phyloP scores from a whole-genome alignment of 2,888 invertebrate genomes.

The Agriopis marginaria region DNA sequence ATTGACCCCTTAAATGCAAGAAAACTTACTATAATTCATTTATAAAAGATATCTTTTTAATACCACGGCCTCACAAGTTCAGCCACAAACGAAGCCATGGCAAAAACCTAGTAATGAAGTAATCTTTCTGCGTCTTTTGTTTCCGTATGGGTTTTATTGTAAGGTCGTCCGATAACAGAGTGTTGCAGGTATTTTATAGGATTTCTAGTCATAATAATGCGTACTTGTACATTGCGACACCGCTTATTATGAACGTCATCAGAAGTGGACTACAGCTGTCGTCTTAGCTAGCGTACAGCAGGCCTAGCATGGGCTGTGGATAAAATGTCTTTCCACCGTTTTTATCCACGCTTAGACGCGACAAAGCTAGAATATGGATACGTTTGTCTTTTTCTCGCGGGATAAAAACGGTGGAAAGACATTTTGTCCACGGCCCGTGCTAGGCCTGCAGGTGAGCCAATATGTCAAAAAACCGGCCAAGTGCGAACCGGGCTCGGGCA shows the following conservation, averaged over 20 bases:
- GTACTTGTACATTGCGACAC: background rate
- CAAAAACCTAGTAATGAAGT: background rate
- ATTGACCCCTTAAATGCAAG: too few relatives aligned
- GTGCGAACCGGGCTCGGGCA: too few relatives aligned
- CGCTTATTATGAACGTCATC: background rate
- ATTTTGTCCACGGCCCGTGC: too few relatives aligned
- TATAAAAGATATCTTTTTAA: background rate
- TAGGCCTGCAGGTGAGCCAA: too few relatives aligned
- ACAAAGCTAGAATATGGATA: too few relatives aligned
- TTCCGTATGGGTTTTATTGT: conserved; percentile 14
- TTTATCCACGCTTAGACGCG: too few relatives aligned
- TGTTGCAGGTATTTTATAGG: conserved; percentile 8
- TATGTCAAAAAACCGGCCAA: too few relatives aligned
- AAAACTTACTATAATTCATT: too few relatives aligned
- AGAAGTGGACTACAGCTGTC: background rate
- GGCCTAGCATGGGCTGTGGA: too few relatives aligned
- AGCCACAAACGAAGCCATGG: background rate
- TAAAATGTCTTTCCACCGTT: too few relatives aligned
- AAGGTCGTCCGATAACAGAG: conserved; percentile 11
- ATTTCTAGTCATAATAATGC: conserved; percentile 3
- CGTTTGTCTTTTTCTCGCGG: too few relatives aligned
- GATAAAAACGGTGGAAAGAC: too few relatives aligned
- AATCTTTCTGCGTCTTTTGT: conserved; percentile 1
- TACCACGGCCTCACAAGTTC: background rate
- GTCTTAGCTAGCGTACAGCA: background rate